Evolutionary conservation across 1,140 invertebrate species (phyloP), one percentile per base, ranked within the genome.

Genomic region (Cyclina sinensis): DNA sequence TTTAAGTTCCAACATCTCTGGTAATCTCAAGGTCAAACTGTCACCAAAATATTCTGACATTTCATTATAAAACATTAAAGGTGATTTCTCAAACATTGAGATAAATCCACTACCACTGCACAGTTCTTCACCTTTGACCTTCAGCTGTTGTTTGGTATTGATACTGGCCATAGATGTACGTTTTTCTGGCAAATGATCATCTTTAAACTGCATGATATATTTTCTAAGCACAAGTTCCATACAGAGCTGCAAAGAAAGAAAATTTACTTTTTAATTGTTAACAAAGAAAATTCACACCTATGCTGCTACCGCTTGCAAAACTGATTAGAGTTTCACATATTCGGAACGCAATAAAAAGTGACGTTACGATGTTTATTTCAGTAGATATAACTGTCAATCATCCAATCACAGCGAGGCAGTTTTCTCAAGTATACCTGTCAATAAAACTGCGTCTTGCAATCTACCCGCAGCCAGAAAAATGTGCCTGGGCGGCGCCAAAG

Each of bases 41-140:
- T 95, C 95, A 48, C 95, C 95, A 93, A 95, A 95, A 89, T 93
- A 94, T 57, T 94, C 92, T 51, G 91, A 93, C 80, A 95, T 90
- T 74, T 95, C 90, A 65, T 35, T 83, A 81, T 95, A 95, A n/a
- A 95, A 90, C 21, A 92, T 73, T 12, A 74, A n/a, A 4, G 90
- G 84, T 27, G 89, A 85, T 82, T 91, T 91, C 16, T 89, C 37
- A 65, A 89, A 78, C 37, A 87, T 70, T 54, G 70, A 87, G 16
- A 37, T 37, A 78, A 78, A 78, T 78, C 14, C 27, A 51, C 74
- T 16, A 78, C 46, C 54, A 3, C n/a, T 35, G 1, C 27, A 78
- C 1, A 24, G n/a, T 32, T 16, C 30, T 54, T 78, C n/a, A 51
- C 30, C 18, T 78, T 32, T 27, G 27, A 35, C 24, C 14, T 35